Evolutionary conservation across 2,113 vertebrate genomes (phyloP).

Genomic region (Calyptommatus sinebrachiatus): DNA sequence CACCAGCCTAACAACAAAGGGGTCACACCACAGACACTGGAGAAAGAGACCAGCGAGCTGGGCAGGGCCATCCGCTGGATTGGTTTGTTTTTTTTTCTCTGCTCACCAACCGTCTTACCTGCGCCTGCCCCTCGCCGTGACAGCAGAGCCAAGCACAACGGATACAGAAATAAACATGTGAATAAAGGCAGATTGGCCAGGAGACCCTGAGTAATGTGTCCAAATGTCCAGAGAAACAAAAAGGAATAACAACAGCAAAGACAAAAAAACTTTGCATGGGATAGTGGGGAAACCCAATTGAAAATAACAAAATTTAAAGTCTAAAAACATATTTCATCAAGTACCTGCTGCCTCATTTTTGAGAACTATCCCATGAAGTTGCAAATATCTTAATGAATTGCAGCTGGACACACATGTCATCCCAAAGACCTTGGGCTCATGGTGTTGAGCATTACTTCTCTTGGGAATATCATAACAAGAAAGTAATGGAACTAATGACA

Average conservation of each 20-base stretch:
- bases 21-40: conserved; percentile 17
- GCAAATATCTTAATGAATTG: neutral
- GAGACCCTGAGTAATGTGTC: conserved; percentile 3
- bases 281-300: neutral
- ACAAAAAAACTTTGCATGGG: neutral
- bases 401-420: neutral
- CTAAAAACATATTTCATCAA: neutral
- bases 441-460: no score
- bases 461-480: neutral
- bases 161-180: conserved; percentile 17
- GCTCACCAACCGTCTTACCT: conserved; percentile 26
- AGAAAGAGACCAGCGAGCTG: neutral
- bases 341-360: neutral
- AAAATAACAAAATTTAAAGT: neutral
- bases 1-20: conserved; percentile 3
- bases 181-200: conserved; percentile 4
- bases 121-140: conserved; percentile 11
- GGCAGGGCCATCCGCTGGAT: conserved; percentile 17
- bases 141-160: conserved; percentile 24
- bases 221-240: neutral
- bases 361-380: neutral
- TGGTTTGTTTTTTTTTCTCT: conserved; percentile 1
- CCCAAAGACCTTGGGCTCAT: neutral
- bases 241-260: neutral
- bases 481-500: neutral